Base-by-base conservation (phyloP, 1,140 invertebrate genomes). In the Brachystomella parvula region DNA sequence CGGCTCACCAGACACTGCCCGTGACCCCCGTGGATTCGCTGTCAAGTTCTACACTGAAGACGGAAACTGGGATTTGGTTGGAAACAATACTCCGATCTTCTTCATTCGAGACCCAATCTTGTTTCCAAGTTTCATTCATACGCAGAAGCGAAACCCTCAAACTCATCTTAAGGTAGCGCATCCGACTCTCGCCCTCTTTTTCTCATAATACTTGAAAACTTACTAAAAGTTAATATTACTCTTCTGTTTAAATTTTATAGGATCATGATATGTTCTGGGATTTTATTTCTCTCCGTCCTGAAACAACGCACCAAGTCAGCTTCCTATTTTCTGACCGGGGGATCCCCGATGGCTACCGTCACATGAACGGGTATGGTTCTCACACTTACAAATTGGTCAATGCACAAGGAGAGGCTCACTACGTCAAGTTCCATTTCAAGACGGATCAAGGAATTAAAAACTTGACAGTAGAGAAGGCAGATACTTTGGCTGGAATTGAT, bases 11-110 rank as follows among this genome's bases (percentile, higher is more conserved):
- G 90, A 92, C 76, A 92, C 89, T 21, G 89, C 84, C 0, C 85
- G 94, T 72, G 94, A 97, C 81, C 90, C 91, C 2, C 83, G 94
- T 73, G 94, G 94, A 68, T 97, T 96, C 79, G 92, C 94, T 44
- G 79, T 96, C 0, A 97, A 97, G 76, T 93, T 96, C 72, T 88
- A 88, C 75, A 87, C 86, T 0, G 86, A 88, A 74, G 86, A 88
- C 58, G 87, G 87, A 0, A 89, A 87, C 74, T 89, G 86, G 81
- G 87, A 89, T 78, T 77, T 88, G 19, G 86, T 86, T 19, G 85
- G 86, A 12, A 87, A 88, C 74, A 88, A 86, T 73, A 87, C 86
- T 3, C 87, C 87, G 1, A 84, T 88, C 72, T 89, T 87, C 76
- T 87, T 87, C 69, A 82, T 87, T 66, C 81, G 86, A 60, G 87